Evolutionary conservation across 2,797 vertebrate genomes (phyloP), one percentile per base, ranked within the genome.

Genomic region (Ambastaia sidthimunki): DNA sequence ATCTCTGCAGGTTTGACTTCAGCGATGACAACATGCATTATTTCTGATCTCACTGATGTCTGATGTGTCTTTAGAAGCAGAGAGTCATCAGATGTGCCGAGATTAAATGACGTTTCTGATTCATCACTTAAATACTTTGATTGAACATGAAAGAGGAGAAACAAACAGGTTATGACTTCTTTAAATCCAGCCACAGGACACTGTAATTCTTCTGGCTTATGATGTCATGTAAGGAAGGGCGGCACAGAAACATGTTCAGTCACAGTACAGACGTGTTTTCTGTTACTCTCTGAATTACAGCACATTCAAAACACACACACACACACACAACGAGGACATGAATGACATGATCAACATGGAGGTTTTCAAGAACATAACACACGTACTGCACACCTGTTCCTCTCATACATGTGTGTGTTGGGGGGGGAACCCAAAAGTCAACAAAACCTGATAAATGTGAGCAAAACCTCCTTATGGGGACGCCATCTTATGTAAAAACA

Each of bases 291-390:
- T 31, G 60, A 18, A 68, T 21, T 81, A 21, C 50, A 74, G 37
- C 47, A 55, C 71, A 70, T 75, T 66, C 11, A 34, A 71, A 66
- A n/a, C n/a, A n/a, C n/a, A n/a, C n/a, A 44, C 80, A 79, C 37
- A 18, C 54, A 60, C 3, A 55, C 55, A 55, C 28, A 59, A 3
- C 1, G 44, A 65, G 60, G 48, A 77, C 34, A 78, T 84, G 68
- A 76, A 60, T 84, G 68, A 59, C 12, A 62, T 54, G 23, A 59
- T 62, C 55, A 59, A 25, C 55, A 21, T 37, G 34, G 7, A 31
- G 34, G 34, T 68, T 52, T 47, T 47, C 10, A 44, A 37, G 25
- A 55, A 70, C 41, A 48, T 23, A 66, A 69, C 59, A 52, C 71
- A 80, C 41, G 50, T 52, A 70, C 55, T 50, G 57, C n/a, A 48